phyloP scores from a whole-genome alignment of 2,113 vertebrate species.

The Pteruthius melanotis region DNA sequence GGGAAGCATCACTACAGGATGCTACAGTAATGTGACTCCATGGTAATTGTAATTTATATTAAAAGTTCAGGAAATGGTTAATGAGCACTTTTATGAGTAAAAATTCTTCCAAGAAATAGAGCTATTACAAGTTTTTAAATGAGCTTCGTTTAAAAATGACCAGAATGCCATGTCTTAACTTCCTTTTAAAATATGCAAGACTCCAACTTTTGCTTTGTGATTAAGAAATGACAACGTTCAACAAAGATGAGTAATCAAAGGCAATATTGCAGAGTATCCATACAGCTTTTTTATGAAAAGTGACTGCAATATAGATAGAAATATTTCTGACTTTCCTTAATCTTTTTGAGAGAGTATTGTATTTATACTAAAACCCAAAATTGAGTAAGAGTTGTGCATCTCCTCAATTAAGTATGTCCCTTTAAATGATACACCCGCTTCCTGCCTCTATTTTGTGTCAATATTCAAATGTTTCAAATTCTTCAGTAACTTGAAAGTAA shows the following conservation, averaged over 20 bases:
- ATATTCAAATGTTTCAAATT: neutral
- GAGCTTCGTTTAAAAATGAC: neutral
- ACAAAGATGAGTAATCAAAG: neutral
- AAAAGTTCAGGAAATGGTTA: neutral
- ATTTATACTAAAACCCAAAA: neutral
- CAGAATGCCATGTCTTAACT: neutral
- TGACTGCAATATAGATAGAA: neutral
- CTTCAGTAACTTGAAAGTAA: neutral
- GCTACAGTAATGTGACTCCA: fast-evolving
- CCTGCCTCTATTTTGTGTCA: neutral
- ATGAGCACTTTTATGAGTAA: neutral
- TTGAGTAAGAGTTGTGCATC: neutral
- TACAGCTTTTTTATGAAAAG: neutral
- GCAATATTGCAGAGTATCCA: neutral
- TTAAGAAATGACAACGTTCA: neutral
- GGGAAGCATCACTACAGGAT: neutral
- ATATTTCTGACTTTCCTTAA: neutral
- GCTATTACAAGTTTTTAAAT: neutral
- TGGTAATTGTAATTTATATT: neutral
- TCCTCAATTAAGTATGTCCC: neutral
- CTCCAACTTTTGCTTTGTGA: neutral
- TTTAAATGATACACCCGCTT: neutral
- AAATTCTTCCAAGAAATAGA: neutral
- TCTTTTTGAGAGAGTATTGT: neutral
- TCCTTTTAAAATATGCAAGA: neutral